Percentiles rank a stretch among this genome's conserved stretches.
phyloP scores from a whole-genome alignment of 2,888 invertebrate genomes.

The Stratiomys singularior region DNA sequence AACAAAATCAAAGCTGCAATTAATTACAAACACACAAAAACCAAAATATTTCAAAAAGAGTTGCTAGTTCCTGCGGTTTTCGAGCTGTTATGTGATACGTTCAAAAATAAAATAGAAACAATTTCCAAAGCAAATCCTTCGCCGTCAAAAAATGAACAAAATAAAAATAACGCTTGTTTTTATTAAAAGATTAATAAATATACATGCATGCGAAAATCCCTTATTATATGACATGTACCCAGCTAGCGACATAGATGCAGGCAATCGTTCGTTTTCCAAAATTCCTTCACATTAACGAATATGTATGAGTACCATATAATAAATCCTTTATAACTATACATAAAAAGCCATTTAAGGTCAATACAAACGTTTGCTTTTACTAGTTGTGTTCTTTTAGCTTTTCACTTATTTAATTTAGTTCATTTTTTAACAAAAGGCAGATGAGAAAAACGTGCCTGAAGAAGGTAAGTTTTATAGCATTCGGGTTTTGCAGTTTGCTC shows the following conservation, averaged over 20 bases:
- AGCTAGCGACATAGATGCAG: slow-evolving; percentile 55
- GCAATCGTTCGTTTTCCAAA: slow-evolving; percentile 37
- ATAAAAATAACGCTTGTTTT: not conserved
- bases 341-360: slow-evolving; percentile 36
- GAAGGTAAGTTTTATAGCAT: too few relatives aligned
- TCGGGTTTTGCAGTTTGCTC: too few relatives aligned
- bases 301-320: slow-evolving; percentile 16
- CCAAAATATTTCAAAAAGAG: not conserved
- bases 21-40: not conserved
- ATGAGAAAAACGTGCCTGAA: too few relatives aligned
- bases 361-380: slow-evolving; percentile 17
- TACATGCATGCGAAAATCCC: slow-evolving; percentile 54
- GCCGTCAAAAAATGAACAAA: not conserved
- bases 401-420: too few relatives aligned
- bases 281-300: slow-evolving; percentile 34
- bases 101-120: too few relatives aligned
- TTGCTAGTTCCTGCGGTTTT: not conserved
- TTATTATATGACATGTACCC: slow-evolving; percentile 60
- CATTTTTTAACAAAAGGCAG: too few relatives aligned
- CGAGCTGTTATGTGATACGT: not conserved
- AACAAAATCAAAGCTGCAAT: not conserved
- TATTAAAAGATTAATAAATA: not conserved
- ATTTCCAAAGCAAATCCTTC: too few relatives aligned
- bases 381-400: not conserved
- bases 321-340: slow-evolving; percentile 33